These are phyloP conservation scores for Carduelis carduelis DNA, from an alignment of 2,797 vertebrate species.

Conservation along the genomic window DNA sequence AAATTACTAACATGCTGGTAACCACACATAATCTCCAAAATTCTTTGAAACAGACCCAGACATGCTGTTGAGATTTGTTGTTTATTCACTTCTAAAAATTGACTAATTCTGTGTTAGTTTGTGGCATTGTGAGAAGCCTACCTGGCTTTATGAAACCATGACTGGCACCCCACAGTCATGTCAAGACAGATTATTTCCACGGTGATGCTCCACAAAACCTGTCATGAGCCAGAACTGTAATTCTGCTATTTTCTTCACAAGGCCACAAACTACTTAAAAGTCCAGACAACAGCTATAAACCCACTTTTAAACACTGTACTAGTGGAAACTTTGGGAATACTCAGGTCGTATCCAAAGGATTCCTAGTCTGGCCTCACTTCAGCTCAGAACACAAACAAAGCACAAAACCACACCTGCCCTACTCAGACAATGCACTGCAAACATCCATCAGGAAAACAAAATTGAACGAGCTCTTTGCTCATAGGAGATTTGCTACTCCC, in stretches of 20 bases:
- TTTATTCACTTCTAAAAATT: not conserved
- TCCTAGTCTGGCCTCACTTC: not conserved
- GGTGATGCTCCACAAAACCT: not conserved
- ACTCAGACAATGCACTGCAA: not conserved
- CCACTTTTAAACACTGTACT: not conserved
- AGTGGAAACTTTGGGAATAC: not conserved
- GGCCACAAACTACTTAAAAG: not conserved
- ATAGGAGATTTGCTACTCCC: not conserved
- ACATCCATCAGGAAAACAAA: not conserved
- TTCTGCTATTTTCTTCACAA: not conserved
- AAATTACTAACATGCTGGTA: not conserved
- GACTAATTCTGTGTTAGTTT: not conserved
- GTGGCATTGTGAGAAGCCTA: not conserved
- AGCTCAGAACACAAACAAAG: not conserved
- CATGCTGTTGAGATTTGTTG: not conserved
- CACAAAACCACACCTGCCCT: not conserved
- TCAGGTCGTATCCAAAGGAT: not conserved
- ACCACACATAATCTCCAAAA: not conserved
- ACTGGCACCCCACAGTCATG: not conserved
- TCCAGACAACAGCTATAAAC: not conserved
- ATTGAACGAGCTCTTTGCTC: not conserved
- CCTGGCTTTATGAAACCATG: slow-evolving; percentile 35
- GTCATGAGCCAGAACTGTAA: not conserved
- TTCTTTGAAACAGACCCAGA: not conserved
- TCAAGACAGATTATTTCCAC: slow-evolving; percentile 60